Conservation (phyloP, 2,888 invertebrate genomes). For the Tromatobia lineatoria region DNA sequence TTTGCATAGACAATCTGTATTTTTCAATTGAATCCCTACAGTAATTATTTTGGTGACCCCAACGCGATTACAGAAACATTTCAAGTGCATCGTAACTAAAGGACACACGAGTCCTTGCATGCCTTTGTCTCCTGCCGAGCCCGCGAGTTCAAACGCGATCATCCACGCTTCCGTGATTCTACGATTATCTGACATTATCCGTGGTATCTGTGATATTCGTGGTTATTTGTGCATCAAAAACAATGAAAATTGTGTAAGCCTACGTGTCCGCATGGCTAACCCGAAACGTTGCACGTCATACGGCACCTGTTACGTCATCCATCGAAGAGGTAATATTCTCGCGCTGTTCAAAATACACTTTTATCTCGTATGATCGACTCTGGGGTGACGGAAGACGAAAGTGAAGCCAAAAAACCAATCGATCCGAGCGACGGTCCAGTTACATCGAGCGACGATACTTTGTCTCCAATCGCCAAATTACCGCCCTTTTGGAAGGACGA, state of each 20-base stretch:
- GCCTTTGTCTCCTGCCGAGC: too few relatives aligned
- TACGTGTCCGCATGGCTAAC: too few relatives aligned
- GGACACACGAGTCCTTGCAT: background rate
- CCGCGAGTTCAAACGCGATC: conserved; percentile 3
- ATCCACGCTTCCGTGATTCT: background rate
- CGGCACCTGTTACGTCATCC: too few relatives aligned
- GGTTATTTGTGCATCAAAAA: background rate
- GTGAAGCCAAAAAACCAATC: background rate
- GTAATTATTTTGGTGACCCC: conserved; percentile 5
- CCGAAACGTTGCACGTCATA: too few relatives aligned
- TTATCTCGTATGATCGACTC: too few relatives aligned
- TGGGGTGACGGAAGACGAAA: background rate
- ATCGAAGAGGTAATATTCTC: too few relatives aligned
- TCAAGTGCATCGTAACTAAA: background rate
- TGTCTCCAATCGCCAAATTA: conserved; percentile 31
- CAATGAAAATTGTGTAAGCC: background rate
- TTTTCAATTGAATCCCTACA: background rate
- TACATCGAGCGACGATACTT: too few relatives aligned
- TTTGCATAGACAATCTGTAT: too few relatives aligned
- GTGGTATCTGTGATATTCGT: background rate
- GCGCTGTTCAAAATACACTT: too few relatives aligned
- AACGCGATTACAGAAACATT: background rate
- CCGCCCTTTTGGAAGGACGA: conserved; percentile 39
- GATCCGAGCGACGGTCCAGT: too few relatives aligned
- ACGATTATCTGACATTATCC: too few relatives aligned